Evolutionary conservation across 2,797 vertebrate genomes (phyloP).

Genomic region (Crenichthys baileyi): DNA sequence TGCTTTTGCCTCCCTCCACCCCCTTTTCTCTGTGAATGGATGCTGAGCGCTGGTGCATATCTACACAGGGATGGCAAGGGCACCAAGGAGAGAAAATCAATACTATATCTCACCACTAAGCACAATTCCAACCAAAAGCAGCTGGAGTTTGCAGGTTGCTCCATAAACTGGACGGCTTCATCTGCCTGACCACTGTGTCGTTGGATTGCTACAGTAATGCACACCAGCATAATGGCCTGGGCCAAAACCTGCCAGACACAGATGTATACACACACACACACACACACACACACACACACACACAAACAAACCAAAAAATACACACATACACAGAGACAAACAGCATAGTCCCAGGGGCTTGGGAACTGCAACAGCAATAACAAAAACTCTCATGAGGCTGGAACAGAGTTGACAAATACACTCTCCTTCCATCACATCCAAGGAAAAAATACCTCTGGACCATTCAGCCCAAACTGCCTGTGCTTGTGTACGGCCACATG

Average conservation of each 20-base stretch:
- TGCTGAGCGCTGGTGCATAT: conserved; percentile 77
- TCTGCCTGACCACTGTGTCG: conserved; percentile 75
- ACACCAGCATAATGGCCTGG: conserved; percentile 69
- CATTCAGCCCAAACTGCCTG: conserved; percentile 60
- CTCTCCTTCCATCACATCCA: conserved; percentile 57
- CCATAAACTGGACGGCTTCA: conserved; percentile 85
- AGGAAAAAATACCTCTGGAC: conserved; percentile 67
- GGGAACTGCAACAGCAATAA: conserved; percentile 67
- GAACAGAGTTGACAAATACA: conserved; percentile 71
- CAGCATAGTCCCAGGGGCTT: conserved; percentile 60
- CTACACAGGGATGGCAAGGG: conserved; percentile 80
- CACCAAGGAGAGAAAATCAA: conserved; percentile 81
- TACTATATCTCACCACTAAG: conserved; percentile 84
- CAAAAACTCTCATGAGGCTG: conserved; percentile 71
- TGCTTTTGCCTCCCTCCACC: conserved; percentile 27
- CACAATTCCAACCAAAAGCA: conserved; percentile 83
- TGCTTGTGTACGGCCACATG: not conserved
- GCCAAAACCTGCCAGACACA: conserved; percentile 64
- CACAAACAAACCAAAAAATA: conserved; percentile 3
- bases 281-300: conserved; percentile 24
- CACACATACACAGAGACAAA: conserved; percentile 51
- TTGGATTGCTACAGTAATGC: conserved; percentile 75
- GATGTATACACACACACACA: conserved; percentile 39
- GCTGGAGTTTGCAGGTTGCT: conserved; percentile 84
- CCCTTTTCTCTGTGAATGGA: conserved; percentile 68